phyloP scores from a whole-genome alignment of 2,113 vertebrate genomes.

The Natator depressus region DNA sequence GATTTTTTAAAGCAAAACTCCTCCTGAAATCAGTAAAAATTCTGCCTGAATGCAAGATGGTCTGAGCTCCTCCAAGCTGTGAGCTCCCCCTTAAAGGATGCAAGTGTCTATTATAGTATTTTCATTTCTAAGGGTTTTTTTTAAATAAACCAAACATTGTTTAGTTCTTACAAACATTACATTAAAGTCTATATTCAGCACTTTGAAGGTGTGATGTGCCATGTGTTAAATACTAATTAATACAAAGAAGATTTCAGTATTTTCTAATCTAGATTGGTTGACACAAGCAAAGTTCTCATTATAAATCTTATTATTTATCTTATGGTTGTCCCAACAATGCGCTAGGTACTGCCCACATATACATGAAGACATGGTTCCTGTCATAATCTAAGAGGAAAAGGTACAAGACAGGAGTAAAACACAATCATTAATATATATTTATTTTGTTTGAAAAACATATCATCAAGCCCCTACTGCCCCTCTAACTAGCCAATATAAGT shows the following conservation, averaged over 20 bases:
- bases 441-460: not conserved
- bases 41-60: rapidly evolving
- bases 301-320: not conserved
- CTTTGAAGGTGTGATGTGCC: not conserved
- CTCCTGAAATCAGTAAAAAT: rapidly evolving
- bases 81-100: not conserved
- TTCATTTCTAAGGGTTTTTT: not conserved
- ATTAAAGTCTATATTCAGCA: not conserved
- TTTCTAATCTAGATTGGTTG: not conserved
- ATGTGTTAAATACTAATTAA: not conserved
- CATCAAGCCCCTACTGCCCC: not conserved
- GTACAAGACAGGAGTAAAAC: not conserved
- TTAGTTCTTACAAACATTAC: not conserved
- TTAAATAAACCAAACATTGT: not conserved
- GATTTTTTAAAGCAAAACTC: not conserved
- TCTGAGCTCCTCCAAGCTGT: not conserved
- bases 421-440: not conserved
- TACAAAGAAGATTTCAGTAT: not conserved
- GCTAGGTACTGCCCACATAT: not conserved
- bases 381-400: not conserved
- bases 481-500: not conserved
- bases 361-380: not conserved
- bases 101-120: not conserved
- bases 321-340: not conserved
- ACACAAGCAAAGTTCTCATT: not conserved